These are phyloP conservation scores for Oscheius sp. DNA, from an alignment of 1,140 invertebrate genomes.

Conservation along the genomic window DNA sequence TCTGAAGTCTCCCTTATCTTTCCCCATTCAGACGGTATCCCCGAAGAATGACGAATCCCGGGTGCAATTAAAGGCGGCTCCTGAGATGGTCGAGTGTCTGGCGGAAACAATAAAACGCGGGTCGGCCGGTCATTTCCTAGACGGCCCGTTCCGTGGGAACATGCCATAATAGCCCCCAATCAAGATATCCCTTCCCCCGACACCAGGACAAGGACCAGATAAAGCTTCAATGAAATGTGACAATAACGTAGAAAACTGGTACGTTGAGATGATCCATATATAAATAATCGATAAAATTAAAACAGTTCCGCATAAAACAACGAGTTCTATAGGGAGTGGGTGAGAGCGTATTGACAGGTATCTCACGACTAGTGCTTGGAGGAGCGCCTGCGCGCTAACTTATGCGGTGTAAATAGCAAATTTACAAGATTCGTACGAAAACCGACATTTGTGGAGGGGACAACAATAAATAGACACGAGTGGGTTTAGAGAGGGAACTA, in stretches of 20 bases:
- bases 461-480: constrained; percentile 7
- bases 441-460: not conserved
- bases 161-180: too few relatives aligned
- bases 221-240: constrained; percentile 12
- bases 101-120: too few relatives aligned
- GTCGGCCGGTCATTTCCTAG: too few relatives aligned
- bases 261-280: not conserved
- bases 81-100: too few relatives aligned
- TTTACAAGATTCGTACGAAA: not conserved
- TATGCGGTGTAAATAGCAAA: not conserved
- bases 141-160: too few relatives aligned
- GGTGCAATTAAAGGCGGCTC: too few relatives aligned
- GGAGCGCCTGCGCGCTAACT: not conserved
- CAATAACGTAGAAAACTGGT: constrained; percentile 1
- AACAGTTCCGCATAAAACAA: not conserved
- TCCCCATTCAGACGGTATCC: too few relatives aligned
- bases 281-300: not conserved
- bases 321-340: not conserved
- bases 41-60: too few relatives aligned
- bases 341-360: constrained; percentile 4
- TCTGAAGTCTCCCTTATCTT: too few relatives aligned
- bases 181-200: too few relatives aligned
- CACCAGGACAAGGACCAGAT: too few relatives aligned
- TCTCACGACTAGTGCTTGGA: not conserved
- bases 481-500: not conserved